Base-by-base conservation (phyloP, 1,140 invertebrate species). In the Varroa destructor region DNA sequence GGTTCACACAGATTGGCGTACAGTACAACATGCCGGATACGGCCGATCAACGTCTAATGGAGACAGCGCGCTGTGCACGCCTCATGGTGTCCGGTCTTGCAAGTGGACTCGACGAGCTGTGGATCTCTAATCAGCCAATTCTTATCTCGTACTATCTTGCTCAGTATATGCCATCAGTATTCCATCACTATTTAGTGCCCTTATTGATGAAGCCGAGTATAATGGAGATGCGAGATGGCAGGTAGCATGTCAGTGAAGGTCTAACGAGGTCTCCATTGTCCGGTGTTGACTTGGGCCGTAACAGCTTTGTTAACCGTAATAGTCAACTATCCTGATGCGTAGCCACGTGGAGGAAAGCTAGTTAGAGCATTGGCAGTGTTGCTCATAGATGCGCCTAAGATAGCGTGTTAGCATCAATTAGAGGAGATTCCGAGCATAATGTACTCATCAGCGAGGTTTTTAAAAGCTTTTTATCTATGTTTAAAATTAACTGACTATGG, bases 91-190 rank as follows among this genome's bases (percentile, higher is more conserved):
- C 89, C 25, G 87, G 88, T 12, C 82, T 92, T 51, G 88, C 87
- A 12, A 91, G 91, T 78, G 83, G 86, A 79, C 74, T 89, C 70
- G 79, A 85, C 70, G 87, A 90, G 81, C 85, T 84, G 1, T 93
- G 89, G 89, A 88, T 90, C 74, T 81, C 81, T 25, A 71, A 84
- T 1, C 84, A 87, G 71, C 85, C 85, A 0, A 73, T 87, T 1
- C 80, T 91, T 25, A 77, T 83, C 1, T 73, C 89, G 5, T 77
- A 81, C 6, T 91, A 91, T 77, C 61, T 86, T 0, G 75, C 75
- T 14, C 81, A 83, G 56, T 88, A 89, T 76, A 85, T 84, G 72
- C 88, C 89, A 0, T 73, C 73, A 14, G 70, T 75, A 55, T 74
- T 74, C 14, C 61, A 46, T 3, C 40, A 43, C 40, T 37, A 67